phyloP scores from a whole-genome alignment of 1,140 invertebrate genomes.

The Drosophila murphyi region DNA sequence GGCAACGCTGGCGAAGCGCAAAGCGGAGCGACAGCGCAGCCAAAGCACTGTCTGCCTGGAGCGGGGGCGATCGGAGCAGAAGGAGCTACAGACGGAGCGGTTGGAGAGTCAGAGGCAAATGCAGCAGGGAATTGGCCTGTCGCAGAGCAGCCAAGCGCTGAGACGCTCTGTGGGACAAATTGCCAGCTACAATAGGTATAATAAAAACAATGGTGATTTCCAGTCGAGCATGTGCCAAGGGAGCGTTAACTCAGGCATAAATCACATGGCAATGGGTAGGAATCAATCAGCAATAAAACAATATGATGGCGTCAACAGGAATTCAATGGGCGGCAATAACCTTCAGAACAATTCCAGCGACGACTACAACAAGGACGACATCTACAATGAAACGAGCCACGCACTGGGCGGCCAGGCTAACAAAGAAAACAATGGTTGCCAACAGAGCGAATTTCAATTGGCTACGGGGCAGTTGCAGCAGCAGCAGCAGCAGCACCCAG shows the following conservation, averaged over 20 bases:
- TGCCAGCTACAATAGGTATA: slow-evolving; percentile 48
- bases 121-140: slow-evolving; percentile 23
- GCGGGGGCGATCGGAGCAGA: slow-evolving; percentile 37
- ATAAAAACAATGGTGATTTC: slow-evolving; percentile 41
- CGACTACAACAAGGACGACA: slow-evolving; percentile 12
- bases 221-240: slow-evolving; percentile 6
- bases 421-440: slow-evolving; percentile 51
- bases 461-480: slow-evolving; percentile 36
- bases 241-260: slow-evolving; percentile 49
- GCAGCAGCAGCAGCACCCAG: slow-evolving; percentile 4
- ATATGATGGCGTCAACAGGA: slow-evolving; percentile 58
- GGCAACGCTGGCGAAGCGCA: slow-evolving; percentile 52
- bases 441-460: slow-evolving; percentile 57
- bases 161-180: slow-evolving; percentile 45
- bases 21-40: slow-evolving; percentile 64
- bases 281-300: slow-evolving; percentile 80
- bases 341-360: slow-evolving; percentile 46
- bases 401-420: slow-evolving; percentile 22
- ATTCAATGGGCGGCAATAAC: slow-evolving; percentile 35
- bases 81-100: slow-evolving; percentile 4
- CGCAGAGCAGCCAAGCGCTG: slow-evolving; percentile 27
- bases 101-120: slow-evolving; percentile 6
- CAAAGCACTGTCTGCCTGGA: slow-evolving; percentile 69
- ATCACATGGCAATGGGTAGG: slow-evolving; percentile 71
- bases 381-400: slow-evolving; percentile 5